Evolutionary conservation across 2,113 vertebrate genomes (phyloP).

Genomic region (Platysteira castanea): DNA sequence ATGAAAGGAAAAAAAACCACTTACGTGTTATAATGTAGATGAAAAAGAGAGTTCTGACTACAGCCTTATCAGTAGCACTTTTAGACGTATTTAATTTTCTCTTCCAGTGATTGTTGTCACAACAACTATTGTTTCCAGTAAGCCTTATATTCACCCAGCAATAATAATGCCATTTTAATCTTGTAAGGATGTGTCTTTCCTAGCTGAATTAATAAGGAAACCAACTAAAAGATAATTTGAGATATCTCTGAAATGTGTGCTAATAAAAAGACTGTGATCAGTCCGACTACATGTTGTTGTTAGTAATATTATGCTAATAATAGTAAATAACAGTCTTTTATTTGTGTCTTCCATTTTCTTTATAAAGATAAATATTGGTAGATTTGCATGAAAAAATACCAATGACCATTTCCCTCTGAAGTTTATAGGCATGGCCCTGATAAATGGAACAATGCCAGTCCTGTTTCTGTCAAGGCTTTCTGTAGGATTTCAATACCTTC

Average conservation of each 20-base stretch:
- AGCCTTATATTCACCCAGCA: constrained; percentile 50
- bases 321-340: constrained; percentile 19
- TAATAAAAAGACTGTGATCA: constrained; percentile 53
- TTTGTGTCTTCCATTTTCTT: constrained; percentile 17
- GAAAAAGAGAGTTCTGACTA: constrained; percentile 46
- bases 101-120: constrained; percentile 63
- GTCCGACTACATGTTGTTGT: neutral
- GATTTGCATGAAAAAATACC: neutral
- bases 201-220: constrained; percentile 63
- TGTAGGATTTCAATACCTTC: neutral
- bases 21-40: constrained; percentile 44
- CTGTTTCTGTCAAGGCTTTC: neutral
- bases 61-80: constrained; percentile 54
- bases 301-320: constrained; percentile 40
- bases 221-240: constrained; percentile 53
- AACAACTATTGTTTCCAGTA: constrained; percentile 64
- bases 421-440: neutral
- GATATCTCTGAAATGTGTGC: constrained; percentile 23
- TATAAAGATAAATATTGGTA: neutral
- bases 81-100: constrained; percentile 62
- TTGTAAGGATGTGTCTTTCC: constrained; percentile 51
- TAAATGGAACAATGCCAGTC: neutral
- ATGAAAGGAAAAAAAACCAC: constrained; percentile 7
- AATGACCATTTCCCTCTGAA: neutral
- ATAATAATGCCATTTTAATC: constrained; percentile 63